Evolutionary conservation across 2,113 vertebrate species (phyloP).

Genomic region (Neoarius graeffei): DNA sequence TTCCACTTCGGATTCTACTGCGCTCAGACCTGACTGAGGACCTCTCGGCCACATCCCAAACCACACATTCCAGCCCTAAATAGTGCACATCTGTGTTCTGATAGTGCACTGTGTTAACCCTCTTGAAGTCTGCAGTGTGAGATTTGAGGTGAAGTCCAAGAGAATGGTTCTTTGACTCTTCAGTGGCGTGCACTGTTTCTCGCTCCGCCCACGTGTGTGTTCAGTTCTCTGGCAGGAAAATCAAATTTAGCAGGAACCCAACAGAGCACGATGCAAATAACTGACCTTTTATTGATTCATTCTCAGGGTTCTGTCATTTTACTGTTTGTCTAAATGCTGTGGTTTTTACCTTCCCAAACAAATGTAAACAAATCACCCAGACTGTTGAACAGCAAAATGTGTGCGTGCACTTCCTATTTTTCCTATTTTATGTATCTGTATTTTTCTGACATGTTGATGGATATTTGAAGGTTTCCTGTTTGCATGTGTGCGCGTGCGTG

Average conservation of each 20-base stretch:
- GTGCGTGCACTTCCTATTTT: not conserved
- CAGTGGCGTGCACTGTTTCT: not conserved
- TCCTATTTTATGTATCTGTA: not conserved
- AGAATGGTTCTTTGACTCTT: not conserved
- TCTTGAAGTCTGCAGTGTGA: not conserved
- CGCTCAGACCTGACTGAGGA: not conserved
- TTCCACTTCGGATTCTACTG: not conserved
- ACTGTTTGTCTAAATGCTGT: not conserved
- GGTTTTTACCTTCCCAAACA: not conserved
- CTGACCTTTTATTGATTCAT: not conserved
- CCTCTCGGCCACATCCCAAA: not conserved
- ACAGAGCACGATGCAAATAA: not conserved
- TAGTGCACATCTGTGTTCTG: not conserved
- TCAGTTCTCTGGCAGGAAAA: not conserved
- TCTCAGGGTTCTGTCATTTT: not conserved
- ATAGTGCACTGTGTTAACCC: too few species aligned
- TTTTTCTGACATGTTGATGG: not conserved
- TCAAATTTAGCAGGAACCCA: not conserved
- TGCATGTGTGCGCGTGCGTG: not conserved
- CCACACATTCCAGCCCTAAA: not conserved
- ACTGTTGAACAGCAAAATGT: not conserved
- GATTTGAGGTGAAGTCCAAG: not conserved
- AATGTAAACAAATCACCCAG: not conserved
- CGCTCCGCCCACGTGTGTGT: not conserved
- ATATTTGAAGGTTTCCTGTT: not conserved